phyloP scores from a whole-genome alignment of 2,797 vertebrate species.

The Molossus molossus region DNA sequence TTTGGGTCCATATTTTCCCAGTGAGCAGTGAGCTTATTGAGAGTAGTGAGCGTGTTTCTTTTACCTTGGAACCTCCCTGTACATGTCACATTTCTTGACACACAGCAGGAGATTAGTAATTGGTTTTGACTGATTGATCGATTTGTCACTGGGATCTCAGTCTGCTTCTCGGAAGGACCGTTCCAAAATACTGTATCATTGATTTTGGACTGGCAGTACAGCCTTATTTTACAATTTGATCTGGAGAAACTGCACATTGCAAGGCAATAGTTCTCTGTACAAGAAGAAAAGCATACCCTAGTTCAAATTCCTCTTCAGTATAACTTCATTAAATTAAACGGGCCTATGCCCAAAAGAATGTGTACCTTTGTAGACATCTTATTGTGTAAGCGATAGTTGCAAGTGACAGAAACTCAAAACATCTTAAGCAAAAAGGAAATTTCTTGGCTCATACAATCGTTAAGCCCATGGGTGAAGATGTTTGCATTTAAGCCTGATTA shows the following conservation, averaged over 20 bases:
- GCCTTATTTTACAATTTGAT: background rate
- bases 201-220: background rate
- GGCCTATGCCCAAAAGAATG: background rate
- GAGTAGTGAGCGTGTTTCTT: background rate
- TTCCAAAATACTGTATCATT: background rate
- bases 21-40: background rate
- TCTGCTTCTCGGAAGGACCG: background rate
- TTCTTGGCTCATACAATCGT: background rate
- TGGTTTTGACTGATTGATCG: background rate
- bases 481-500: slow-evolving; percentile 74
- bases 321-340: background rate
- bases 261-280: background rate
- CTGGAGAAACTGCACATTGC: background rate
- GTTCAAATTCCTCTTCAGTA: background rate
- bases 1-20: background rate
- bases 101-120: background rate
- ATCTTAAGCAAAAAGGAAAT: slow-evolving; percentile 61
- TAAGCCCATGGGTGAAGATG: slow-evolving; percentile 49
- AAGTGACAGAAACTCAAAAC: slow-evolving; percentile 69
- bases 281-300: slow-evolving; percentile 14
- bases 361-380: background rate
- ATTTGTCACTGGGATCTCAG: background rate
- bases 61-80: background rate
- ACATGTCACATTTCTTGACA: background rate
- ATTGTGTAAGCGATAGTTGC: background rate